Evolutionary conservation across 2,113 vertebrate genomes (phyloP).

Genomic region (Capra hircus): DNA sequence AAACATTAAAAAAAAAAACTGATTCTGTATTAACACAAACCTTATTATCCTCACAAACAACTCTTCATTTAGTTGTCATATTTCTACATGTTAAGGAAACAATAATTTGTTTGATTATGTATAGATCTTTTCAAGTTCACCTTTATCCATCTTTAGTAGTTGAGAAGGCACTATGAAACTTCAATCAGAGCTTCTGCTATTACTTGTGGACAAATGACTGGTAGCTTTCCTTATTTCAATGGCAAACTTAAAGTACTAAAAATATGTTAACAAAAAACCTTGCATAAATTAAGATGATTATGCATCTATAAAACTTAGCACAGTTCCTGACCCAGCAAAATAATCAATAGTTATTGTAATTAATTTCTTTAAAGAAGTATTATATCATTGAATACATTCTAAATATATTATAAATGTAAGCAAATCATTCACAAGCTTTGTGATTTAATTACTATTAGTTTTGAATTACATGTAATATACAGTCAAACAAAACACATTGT

Average conservation of each 20-base stretch:
- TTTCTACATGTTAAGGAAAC: conserved; percentile 9
- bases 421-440: background rate
- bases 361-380: background rate
- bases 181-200: background rate
- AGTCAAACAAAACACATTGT: background rate
- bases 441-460: background rate
- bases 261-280: background rate
- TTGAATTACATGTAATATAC: background rate
- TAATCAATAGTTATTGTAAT: background rate
- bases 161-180: background rate
- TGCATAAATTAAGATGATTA: background rate
- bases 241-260: background rate
- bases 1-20: conserved; percentile 28
- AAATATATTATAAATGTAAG: background rate
- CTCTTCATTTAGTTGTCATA: conserved; percentile 32
- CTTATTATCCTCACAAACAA: conserved; percentile 16
- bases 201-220: background rate
- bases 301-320: background rate
- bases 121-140: background rate
- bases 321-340: background rate
- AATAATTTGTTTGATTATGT: background rate
- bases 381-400: background rate
- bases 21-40: background rate
- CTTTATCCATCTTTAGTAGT: background rate
- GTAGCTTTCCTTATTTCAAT: background rate